Conservation (phyloP, 1,140 invertebrate genomes). For the Drosophila takahashii region DNA sequence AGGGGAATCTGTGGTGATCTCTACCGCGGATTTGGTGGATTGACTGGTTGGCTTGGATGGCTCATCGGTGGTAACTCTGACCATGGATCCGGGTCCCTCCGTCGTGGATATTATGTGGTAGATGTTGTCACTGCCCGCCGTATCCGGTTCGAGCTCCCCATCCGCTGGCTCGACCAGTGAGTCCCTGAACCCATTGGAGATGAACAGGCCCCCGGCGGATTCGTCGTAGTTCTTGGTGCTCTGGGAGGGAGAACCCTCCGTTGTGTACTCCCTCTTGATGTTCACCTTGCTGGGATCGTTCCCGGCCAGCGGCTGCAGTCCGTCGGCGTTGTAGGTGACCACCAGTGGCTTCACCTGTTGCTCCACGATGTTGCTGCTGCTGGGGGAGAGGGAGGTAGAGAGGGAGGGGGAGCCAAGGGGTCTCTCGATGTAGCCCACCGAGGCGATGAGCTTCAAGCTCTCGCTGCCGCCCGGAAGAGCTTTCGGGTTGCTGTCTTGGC, state of each 20-base stretch:
- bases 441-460: slow-evolving; percentile 79
- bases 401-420: slow-evolving; percentile 36
- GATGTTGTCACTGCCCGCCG: slow-evolving; percentile 76
- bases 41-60: not conserved
- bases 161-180: slow-evolving; percentile 34
- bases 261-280: slow-evolving; percentile 78
- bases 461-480: slow-evolving; percentile 57
- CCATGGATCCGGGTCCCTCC: slow-evolving; percentile 54
- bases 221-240: slow-evolving; percentile 24
- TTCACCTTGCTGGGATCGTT: slow-evolving; percentile 79
- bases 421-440: slow-evolving; percentile 59
- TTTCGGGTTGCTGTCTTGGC: slow-evolving; percentile 64
- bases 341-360: slow-evolving; percentile 49
- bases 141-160: slow-evolving; percentile 68
- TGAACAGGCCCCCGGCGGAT: slow-evolving; percentile 4
- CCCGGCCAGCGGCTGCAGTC: slow-evolving; percentile 48
- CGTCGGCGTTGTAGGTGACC: slow-evolving; percentile 55
- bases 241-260: slow-evolving; percentile 39
- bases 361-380: slow-evolving; percentile 22
- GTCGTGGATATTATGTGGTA: slow-evolving; percentile 82
- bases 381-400: slow-evolving; percentile 14
- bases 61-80: slow-evolving; percentile 14
- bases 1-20: slow-evolving; percentile 44
- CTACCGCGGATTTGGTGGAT: slow-evolving; percentile 14
- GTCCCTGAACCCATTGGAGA: slow-evolving; percentile 59